Evolutionary conservation across 2,888 invertebrate species (phyloP).

Genomic region (Drosophila buzzatii): DNA sequence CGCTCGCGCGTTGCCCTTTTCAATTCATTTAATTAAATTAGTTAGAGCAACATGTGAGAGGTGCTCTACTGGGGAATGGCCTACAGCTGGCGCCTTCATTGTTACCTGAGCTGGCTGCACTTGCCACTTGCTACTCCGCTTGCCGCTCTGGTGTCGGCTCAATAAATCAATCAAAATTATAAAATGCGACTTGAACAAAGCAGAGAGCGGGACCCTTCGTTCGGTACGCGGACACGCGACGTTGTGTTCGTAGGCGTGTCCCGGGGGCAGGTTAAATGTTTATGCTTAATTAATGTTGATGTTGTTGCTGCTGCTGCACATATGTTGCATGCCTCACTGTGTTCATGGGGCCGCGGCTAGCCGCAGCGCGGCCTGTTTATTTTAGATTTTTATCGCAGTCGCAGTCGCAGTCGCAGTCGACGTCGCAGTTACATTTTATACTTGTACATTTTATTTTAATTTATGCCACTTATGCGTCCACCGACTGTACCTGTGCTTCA

Average conservation of each 20-base stretch:
- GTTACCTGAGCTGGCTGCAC: slow-evolving; percentile 46
- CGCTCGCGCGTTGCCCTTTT: slow-evolving; percentile 20
- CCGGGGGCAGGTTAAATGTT: slow-evolving; percentile 77
- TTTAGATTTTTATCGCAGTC: slow-evolving; percentile 75
- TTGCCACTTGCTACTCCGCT: slow-evolving; percentile 33
- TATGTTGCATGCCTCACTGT: slow-evolving; percentile 63
- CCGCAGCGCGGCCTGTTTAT: slow-evolving; percentile 66
- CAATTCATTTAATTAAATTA: slow-evolving; percentile 71
- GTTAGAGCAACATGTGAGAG: slow-evolving; percentile 35
- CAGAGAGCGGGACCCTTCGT: slow-evolving; percentile 50
- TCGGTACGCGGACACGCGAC: slow-evolving; percentile 62
- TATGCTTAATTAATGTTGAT: slow-evolving; percentile 78
- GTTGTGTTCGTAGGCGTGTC: slow-evolving; percentile 54
- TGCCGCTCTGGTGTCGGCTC: slow-evolving; percentile 38
- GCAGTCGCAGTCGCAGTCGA: background rate
- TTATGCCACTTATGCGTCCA: slow-evolving; percentile 74
- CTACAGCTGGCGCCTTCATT: slow-evolving; percentile 34
- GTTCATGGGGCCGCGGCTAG: slow-evolving; percentile 52
- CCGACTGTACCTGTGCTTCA: slow-evolving; percentile 19
- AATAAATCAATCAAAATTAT: slow-evolving; percentile 77
- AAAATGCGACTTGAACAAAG: slow-evolving; percentile 48
- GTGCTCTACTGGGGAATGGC: slow-evolving; percentile 9
- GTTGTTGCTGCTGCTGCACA: slow-evolving; percentile 48
- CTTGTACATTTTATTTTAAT: slow-evolving; percentile 80
- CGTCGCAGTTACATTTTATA: slow-evolving; percentile 76